Evolutionary conservation across 2,113 vertebrate species (phyloP), one percentile per base, ranked within the genome.

Genomic region (Heterotilapia buettikoferi): DNA sequence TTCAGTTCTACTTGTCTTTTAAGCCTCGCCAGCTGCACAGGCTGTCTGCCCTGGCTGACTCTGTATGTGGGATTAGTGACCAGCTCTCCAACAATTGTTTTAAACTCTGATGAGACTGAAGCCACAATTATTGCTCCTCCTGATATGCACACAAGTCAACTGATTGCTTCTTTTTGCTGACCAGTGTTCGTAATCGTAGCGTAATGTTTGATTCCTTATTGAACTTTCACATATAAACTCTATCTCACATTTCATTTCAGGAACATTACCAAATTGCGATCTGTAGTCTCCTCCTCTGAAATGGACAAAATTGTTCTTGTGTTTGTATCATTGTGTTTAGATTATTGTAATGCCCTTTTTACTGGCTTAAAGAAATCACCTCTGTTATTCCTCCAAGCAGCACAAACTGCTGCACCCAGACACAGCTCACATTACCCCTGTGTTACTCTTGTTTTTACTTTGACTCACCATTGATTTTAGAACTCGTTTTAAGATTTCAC

Each of bases 141-240:
- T 66, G 61, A 12, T 36, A 66, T 66, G 18, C 61, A 36, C 31
- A 66, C 31, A 66, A 66, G 61, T 0, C 61, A 66, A 66, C 1
- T 13, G 31, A 66, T 66, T 66, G 10, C 61, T 66, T 36, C 61
- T n/a, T 66, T 2, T 66, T n/a, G 10, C 59, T 36, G 59, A 63
- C 59, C 1, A 1, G 6, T 63, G 59, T 36, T 63, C 0, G 1
- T 0, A 63, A 63, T 63, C 0, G 2, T 3, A 36, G 59, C 4
- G 18, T 63, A 63, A 63, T 63, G 9, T 63, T 63, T 7, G 31
- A 63, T 2, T 36, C 59, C 18, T 63, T 11, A 12, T 63, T 36
- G 31, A 63, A 36, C 9, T 36, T 63, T 63, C 59, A 36, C 18
- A 63, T 63, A 36, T 36, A 36, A 36, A 63, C 31, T 33, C 8